Evolutionary conservation across 1,140 invertebrate species (phyloP), one percentile per base, ranked within the genome.

Genomic region (Zaprionus lachaisei): DNA sequence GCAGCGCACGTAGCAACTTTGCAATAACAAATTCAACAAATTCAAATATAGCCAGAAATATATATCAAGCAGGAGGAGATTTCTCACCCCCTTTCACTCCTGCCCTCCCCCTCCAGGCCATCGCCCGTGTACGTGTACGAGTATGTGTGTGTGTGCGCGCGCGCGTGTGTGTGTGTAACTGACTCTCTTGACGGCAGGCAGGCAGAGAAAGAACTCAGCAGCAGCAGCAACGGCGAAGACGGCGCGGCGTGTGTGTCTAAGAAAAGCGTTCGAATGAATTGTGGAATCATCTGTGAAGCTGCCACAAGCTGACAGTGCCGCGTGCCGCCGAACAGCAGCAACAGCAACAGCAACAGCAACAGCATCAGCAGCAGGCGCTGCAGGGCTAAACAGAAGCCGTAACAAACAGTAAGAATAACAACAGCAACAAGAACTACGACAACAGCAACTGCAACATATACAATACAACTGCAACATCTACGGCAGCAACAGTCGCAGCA

Each of bases 1-100:
- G 80, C 77, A 68, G 64, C 83, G 80, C 80, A 83, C 81, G 81
- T 83, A 83, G 56, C 71, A 47, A 47, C n/a, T 47, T 47, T 34
- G 31, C 31, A 47, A 47, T 67, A 63, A 77, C 60, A 77, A 66
- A 72, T 72, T 66, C 37, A 65, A 66, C 41, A 47, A 47, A 47
- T 20, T 66, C 70, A 77, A 69, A 73, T 67, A 73, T 67, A 73
- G 57, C 71, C 63, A 61, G 68, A 62, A 68, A 61, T 41, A 44
- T 15, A 63, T 12, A 22, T 14, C 26, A 11, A 37, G 41, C 58
- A 47, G 49, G 44, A 57, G 41, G 55, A 57, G 41, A 73, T 68
- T 73, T 54, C 56, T 60, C 22, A 54, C 51, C 41, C 20, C 31
- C 31, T 9, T 34, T 34, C 9, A 34, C 31, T 34, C 9, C 11